Conservation (phyloP, 2,797 vertebrate genomes). For the Peromyscus eremicus region DNA sequence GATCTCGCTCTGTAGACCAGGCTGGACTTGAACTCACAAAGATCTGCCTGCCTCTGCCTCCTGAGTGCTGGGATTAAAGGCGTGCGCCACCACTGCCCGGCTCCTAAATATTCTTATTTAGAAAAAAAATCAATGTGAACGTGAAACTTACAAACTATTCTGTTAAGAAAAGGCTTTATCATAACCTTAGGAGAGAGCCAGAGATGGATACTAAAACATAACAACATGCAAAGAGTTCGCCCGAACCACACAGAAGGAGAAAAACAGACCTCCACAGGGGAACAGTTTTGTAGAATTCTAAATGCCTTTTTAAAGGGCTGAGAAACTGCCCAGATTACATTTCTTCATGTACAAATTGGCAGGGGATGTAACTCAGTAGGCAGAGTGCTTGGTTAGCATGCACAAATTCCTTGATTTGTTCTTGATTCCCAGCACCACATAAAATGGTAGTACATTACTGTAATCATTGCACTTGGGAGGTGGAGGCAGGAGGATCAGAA, state of each 20-base stretch:
- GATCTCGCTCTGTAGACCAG: no score
- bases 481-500: neutral
- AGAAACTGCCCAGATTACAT: neutral
- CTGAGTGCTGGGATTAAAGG: no score
- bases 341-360: neutral
- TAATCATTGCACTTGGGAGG: neutral
- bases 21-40: no score
- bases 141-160: neutral
- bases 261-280: neutral
- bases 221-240: neutral
- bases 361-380: neutral
- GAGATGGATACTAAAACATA: neutral
- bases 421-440: neutral
- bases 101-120: neutral
- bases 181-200: neutral
- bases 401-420: neutral
- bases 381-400: neutral
- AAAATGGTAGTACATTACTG: neutral
- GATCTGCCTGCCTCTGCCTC: no score
- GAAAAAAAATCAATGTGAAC: neutral
- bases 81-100: no score
- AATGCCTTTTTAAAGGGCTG: neutral
- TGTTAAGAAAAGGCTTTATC: conserved; percentile 21
- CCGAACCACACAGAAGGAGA: neutral
- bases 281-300: neutral